These are phyloP conservation scores for Paracentrotus lividus DNA, from an alignment of 53 echinoderm and acorn worm species.

Conservation along the genomic window DNA sequence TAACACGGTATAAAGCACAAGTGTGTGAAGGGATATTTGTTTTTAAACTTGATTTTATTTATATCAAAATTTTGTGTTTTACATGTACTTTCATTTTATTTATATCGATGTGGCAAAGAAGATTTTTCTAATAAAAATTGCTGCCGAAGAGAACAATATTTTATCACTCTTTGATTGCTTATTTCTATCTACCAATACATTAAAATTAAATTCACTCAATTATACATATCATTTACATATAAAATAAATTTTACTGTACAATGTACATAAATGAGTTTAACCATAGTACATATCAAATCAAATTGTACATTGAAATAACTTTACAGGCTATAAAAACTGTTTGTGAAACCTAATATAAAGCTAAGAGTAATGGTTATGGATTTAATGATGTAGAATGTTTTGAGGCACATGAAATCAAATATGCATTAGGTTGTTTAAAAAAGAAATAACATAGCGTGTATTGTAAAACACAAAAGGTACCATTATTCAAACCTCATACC, in stretches of 20 bases:
- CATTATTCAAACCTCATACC: too few species aligned
- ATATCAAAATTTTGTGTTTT: slow-evolving; percentile 12
- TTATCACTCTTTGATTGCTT: too few species aligned
- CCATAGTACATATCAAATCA: neutral
- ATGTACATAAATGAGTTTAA: neutral
- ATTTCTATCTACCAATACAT: neutral
- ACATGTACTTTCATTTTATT: slow-evolving; percentile 3
- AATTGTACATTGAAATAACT: neutral
- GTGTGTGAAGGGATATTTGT: neutral
- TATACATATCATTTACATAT: neutral
- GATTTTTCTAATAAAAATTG: neutral
- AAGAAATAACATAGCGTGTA: too few species aligned
- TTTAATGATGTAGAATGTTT: neutral
- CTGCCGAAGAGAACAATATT: neutral
- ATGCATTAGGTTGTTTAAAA: too few species aligned
- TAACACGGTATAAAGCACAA: neutral
- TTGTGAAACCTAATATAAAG: neutral
- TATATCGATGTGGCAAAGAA: neutral
- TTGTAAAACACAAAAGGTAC: too few species aligned
- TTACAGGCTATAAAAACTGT: neutral
- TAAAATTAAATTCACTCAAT: neutral
- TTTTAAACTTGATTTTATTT: slow-evolving; percentile 25
- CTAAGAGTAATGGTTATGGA: neutral
- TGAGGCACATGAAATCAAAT: too few species aligned
- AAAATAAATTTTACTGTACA: neutral